A percentile compares a stretch with the other conserved stretches of the same genome.
Conservation (phyloP, 2,797 vertebrate genomes). For the Heliangelus exortis region DNA sequence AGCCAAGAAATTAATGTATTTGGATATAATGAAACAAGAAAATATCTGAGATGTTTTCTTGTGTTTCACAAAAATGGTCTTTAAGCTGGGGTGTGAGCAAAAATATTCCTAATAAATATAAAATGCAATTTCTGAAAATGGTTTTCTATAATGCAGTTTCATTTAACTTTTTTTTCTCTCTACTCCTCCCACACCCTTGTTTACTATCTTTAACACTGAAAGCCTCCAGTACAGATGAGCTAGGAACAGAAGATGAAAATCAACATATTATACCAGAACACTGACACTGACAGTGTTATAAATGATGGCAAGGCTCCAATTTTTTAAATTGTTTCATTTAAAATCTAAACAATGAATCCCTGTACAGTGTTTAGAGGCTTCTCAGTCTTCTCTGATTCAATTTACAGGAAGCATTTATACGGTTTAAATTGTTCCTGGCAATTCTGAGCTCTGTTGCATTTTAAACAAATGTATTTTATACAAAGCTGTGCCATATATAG, state of each 20-base stretch:
- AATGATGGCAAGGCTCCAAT: slow-evolving; percentile 46
- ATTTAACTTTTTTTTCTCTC: slow-evolving; percentile 12
- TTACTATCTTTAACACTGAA: not conserved
- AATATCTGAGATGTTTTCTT: slow-evolving; percentile 46
- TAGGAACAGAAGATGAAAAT: slow-evolving; percentile 28
- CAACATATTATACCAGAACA: not conserved
- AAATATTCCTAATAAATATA: not conserved
- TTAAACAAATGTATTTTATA: slow-evolving; percentile 72
- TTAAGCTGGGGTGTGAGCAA: not conserved
- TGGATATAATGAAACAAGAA: slow-evolving; percentile 35
- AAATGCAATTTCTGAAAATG: slow-evolving; percentile 22
- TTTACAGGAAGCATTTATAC: slow-evolving; percentile 73
- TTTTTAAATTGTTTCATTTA: slow-evolving; percentile 69
- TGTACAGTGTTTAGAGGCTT: slow-evolving; percentile 59
- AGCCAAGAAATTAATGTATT: slow-evolving; percentile 45
- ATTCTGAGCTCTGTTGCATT: slow-evolving; percentile 55
- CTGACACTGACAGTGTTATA: slow-evolving; percentile 8
- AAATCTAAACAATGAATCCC: slow-evolving; percentile 69
- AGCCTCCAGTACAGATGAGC: not conserved
- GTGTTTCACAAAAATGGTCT: slow-evolving; percentile 29
- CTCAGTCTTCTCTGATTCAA: slow-evolving; percentile 67
- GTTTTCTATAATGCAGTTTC: not conserved
- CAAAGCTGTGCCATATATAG: slow-evolving; percentile 22
- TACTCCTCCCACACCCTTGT: not conserved
- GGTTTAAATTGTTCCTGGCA: slow-evolving; percentile 69